These are phyloP conservation scores for Dolichopus griseipennis DNA, from an alignment of 2,888 invertebrate species.

Conservation along the genomic window DNA sequence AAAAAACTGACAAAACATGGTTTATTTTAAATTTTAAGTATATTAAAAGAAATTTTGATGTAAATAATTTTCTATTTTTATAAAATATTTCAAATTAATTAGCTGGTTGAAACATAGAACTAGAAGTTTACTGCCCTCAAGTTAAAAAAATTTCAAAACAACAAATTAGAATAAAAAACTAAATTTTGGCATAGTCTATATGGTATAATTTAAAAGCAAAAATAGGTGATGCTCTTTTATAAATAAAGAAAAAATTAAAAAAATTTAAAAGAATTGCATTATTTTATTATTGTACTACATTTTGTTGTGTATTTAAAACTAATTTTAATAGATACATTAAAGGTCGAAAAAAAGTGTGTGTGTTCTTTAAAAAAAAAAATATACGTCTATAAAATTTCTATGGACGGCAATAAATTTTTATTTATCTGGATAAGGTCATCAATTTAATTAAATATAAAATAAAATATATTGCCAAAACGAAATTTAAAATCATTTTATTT, in stretches of 20 bases:
- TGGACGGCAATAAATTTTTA: too few relatives aligned
- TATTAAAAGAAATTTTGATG: not conserved
- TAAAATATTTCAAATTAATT: not conserved
- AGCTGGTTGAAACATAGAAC: not conserved
- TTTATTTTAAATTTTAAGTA: too few relatives aligned
- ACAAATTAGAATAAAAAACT: too few relatives aligned
- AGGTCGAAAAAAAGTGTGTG: not conserved
- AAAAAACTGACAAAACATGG: too few relatives aligned
- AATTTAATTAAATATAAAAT: too few relatives aligned
- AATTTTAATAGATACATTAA: not conserved
- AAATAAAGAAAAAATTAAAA: not conserved
- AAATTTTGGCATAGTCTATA: not conserved
- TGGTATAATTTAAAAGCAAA: not conserved
- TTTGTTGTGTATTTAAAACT: not conserved
- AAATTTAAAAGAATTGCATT: not conserved
- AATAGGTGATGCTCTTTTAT: slow-evolving; percentile 6
- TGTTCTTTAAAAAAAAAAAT: too few relatives aligned
- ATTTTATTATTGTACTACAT: not conserved
- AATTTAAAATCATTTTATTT: too few relatives aligned
- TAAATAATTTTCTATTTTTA: not conserved
- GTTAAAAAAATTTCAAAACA: not conserved
- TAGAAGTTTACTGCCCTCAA: slow-evolving; percentile 10
- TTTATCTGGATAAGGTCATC: too few relatives aligned
- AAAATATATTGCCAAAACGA: too few relatives aligned
- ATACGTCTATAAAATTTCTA: too few relatives aligned